Evolutionary conservation across 2,888 invertebrate genomes (phyloP).

Genomic region (Proisotoma minuta): DNA sequence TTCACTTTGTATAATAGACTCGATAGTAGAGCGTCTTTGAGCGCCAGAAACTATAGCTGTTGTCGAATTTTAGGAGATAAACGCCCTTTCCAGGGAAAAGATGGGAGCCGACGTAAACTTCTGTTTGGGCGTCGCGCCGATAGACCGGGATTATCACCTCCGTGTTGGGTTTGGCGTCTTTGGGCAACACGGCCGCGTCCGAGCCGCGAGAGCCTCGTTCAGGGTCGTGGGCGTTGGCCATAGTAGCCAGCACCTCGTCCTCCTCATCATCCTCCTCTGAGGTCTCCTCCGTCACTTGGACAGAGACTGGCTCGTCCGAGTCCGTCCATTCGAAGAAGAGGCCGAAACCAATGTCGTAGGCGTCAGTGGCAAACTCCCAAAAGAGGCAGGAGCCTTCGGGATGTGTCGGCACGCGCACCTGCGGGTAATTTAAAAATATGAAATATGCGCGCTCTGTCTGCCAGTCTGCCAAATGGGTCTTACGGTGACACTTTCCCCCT

Average conservation of each 20-base stretch:
- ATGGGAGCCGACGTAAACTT: slow-evolving; percentile 73
- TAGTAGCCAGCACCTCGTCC: slow-evolving; percentile 59
- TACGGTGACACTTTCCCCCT: slow-evolving; percentile 95
- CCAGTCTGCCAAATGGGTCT: slow-evolving; percentile 44
- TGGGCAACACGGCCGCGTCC: slow-evolving; percentile 36
- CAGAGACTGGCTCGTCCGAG: slow-evolving; percentile 78
- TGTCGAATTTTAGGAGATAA: slow-evolving; percentile 97
- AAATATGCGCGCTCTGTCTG: too few relatives aligned
- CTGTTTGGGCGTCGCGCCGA: slow-evolving; percentile 91
- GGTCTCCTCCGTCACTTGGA: slow-evolving; percentile 78
- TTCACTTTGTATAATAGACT: slow-evolving; percentile 87
- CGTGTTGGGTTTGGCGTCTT: slow-evolving; percentile 46
- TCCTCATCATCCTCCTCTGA: slow-evolving; percentile 80
- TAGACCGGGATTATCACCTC: slow-evolving; percentile 91
- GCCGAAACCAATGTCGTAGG: slow-evolving; percentile 96
- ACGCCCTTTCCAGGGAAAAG: slow-evolving; percentile 95
- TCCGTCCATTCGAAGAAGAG: slow-evolving; percentile 97
- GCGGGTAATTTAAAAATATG: background rate
- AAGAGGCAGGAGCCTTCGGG: slow-evolving; percentile 86
- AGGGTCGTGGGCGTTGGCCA: slow-evolving; percentile 50
- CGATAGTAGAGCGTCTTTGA: slow-evolving; percentile 98
- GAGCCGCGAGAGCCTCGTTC: slow-evolving; percentile 45
- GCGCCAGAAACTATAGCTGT: slow-evolving; percentile 97
- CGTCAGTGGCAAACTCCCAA: slow-evolving; percentile 99
- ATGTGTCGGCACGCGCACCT: slow-evolving; percentile 91